Percentiles rank a stretch among this genome's conserved stretches.
Conservation (phyloP, 2,888 invertebrate genomes). For the Tryphoninae sp. region DNA sequence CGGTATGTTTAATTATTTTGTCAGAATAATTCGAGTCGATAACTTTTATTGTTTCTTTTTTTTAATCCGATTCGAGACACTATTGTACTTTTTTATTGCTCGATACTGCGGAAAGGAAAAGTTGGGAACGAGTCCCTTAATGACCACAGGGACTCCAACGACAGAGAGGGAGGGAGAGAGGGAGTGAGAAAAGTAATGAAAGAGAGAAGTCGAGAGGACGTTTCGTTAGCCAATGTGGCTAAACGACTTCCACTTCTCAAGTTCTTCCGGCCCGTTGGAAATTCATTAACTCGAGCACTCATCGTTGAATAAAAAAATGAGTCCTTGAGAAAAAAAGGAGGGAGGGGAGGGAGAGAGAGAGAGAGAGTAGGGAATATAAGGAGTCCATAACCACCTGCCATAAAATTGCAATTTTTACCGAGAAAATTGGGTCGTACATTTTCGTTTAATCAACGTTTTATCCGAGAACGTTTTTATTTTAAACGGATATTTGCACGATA, state of each 20-base stretch:
- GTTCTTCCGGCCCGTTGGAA: constrained; percentile 52
- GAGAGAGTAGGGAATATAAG: constrained; percentile 14
- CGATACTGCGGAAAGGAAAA: constrained; percentile 69
- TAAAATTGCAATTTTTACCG: constrained; percentile 49
- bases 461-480: constrained; percentile 2
- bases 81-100: constrained; percentile 52
- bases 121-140: constrained; percentile 68
- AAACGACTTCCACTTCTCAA: constrained; percentile 56
- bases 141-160: constrained; percentile 60
- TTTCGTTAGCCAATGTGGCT: constrained; percentile 44
- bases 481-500: neutral
- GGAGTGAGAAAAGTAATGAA: neutral
- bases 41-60: neutral
- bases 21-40: too few relatives aligned
- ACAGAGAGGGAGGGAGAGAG: neutral
- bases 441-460: constrained; percentile 26
- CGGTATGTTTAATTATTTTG: too few relatives aligned
- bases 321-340: constrained; percentile 33
- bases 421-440: constrained; percentile 33
- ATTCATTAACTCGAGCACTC: constrained; percentile 64
- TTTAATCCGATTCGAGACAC: constrained; percentile 24
- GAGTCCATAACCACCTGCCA: constrained; percentile 43
- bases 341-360: neutral
- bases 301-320: constrained; percentile 57
- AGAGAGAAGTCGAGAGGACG: neutral